Conservation (phyloP, 2,113 vertebrate genomes). For the Oxyura jamaicensis region DNA sequence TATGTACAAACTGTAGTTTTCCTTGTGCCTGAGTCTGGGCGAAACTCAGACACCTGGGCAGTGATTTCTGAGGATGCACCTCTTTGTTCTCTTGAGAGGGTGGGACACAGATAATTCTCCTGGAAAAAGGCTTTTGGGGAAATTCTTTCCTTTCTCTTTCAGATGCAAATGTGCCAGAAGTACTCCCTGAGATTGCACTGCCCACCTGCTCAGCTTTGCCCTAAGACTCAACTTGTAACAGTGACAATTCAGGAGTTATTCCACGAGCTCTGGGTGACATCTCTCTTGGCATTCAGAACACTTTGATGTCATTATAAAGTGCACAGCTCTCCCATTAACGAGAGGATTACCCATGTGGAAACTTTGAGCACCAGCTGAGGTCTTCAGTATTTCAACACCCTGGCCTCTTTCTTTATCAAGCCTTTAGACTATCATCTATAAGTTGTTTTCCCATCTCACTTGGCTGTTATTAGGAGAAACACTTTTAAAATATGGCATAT, state of each 20-base stretch:
- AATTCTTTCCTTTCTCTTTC: neutral
- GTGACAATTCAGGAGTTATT: neutral
- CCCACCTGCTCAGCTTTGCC: neutral
- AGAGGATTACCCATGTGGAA: neutral
- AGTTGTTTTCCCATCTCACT: neutral
- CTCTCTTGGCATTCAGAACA: neutral
- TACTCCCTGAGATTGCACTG: fast-evolving
- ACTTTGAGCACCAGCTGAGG: neutral
- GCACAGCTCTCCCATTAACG: neutral
- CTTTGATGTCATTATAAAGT: neutral
- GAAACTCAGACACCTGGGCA: neutral
- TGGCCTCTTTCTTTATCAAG: neutral
- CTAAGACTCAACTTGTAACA: neutral
- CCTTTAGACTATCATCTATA: neutral
- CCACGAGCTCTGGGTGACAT: neutral
- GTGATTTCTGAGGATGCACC: neutral
- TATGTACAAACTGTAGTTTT: neutral
- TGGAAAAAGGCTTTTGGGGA: neutral
- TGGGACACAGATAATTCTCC: neutral
- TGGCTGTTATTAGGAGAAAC: neutral
- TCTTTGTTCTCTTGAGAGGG: neutral
- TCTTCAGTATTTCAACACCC: neutral
- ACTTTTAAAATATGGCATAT: neutral
- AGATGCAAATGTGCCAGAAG: neutral
- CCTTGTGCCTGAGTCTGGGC: neutral